phyloP scores from a whole-genome alignment of 2,888 invertebrate species.

The Flexamia atlantica region DNA sequence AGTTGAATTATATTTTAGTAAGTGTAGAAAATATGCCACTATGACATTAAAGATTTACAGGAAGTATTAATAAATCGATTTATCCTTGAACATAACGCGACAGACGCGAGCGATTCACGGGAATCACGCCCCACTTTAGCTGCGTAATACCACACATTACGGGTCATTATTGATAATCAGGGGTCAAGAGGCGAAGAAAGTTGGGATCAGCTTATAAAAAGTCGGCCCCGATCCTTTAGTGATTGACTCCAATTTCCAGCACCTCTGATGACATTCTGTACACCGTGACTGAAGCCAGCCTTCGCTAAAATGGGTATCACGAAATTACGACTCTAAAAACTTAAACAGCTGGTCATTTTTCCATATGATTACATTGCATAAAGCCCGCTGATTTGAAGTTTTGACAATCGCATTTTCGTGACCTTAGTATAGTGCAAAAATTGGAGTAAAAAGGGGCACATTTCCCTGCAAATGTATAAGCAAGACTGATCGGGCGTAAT shows the following conservation, averaged over 20 bases:
- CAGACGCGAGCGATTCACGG: not conserved
- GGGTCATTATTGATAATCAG: conserved; percentile 33
- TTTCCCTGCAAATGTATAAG: no score
- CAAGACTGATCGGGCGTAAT: no score
- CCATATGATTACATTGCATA: no score
- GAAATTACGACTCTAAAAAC: no score
- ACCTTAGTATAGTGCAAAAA: no score
- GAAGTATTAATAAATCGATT: conserved; percentile 30
- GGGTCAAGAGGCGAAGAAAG: conserved; percentile 10
- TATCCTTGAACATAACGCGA: not conserved
- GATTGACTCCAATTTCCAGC: not conserved
- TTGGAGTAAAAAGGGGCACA: no score
- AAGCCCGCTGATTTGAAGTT: no score
- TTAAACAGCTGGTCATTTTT: no score
- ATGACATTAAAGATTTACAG: not conserved
- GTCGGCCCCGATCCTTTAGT: not conserved
- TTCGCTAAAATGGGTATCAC: no score
- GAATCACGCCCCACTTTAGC: conserved; percentile 27
- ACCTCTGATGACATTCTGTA: not conserved
- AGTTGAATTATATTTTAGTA: not conserved
- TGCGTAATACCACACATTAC: conserved; percentile 22
- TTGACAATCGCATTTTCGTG: no score
- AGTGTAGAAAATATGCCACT: not conserved
- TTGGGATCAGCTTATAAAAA: conserved; percentile 3
- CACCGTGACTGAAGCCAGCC: no score